Conservation (phyloP, 2,797 vertebrate genomes). For the Macropodus opercularis region DNA sequence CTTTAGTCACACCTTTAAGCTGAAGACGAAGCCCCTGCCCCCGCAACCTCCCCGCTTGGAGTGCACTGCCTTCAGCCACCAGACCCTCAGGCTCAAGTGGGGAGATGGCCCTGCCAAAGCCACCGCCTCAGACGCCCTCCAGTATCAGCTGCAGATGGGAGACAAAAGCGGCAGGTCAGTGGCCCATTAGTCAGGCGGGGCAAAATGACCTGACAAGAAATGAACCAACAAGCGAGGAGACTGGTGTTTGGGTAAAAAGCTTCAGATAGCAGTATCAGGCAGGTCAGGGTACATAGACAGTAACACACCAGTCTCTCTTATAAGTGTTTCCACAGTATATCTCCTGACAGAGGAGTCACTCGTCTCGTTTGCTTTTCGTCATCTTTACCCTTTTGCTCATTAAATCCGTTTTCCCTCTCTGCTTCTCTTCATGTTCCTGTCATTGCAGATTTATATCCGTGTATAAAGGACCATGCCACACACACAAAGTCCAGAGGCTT, state of each 20-base stretch:
- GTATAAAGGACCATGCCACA: conserved; percentile 97
- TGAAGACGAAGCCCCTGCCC: conserved; percentile 97
- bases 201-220: conserved; percentile 19
- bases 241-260: conserved; percentile 14
- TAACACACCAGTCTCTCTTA: neutral
- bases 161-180: conserved; percentile 93
- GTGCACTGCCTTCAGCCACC: conserved; percentile 95
- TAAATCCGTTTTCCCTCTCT: conserved; percentile 40
- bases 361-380: conserved; percentile 35
- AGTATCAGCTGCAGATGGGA: conserved; percentile 96
- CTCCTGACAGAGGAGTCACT: conserved; percentile 30
- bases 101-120: conserved; percentile 90
- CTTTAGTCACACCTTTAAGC: conserved; percentile 96
- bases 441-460: conserved; percentile 91
- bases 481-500: conserved; percentile 98
- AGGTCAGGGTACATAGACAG: neutral
- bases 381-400: conserved; percentile 51
- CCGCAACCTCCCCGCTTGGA: conserved; percentile 95
- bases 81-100: conserved; percentile 98
- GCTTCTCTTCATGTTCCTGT: conserved; percentile 29
- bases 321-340: conserved; percentile 21
- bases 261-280: conserved; percentile 6
- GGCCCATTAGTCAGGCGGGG: conserved; percentile 10
- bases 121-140: conserved; percentile 87
- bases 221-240: conserved; percentile 9